Evolutionary conservation across 2,888 invertebrate species (phyloP).

Genomic region (Boloria euphrosyne): DNA sequence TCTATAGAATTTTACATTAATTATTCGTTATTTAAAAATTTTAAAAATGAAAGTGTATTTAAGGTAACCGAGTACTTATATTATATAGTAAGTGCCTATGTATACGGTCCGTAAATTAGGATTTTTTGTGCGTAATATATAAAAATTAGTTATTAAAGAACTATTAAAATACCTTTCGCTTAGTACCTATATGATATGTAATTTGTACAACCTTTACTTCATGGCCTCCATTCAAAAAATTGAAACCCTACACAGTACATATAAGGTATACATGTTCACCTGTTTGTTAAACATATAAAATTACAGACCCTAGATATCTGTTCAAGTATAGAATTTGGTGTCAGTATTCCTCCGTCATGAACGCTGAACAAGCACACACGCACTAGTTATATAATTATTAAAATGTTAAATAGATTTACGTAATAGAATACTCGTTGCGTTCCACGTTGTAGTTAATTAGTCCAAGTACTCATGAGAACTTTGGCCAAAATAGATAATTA

Average conservation of each 20-base stretch:
- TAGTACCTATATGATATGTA: too few species aligned
- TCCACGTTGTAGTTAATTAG: constrained; percentile 60
- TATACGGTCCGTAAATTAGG: too few species aligned
- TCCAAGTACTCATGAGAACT: constrained; percentile 46
- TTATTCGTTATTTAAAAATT: too few species aligned
- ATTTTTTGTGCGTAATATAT: neutral
- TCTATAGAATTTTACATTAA: too few species aligned
- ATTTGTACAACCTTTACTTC: neutral
- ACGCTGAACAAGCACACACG: constrained; percentile 36
- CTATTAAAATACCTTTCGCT: too few species aligned
- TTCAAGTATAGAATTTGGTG: constrained; percentile 25
- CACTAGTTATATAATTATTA: constrained; percentile 48
- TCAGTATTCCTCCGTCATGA: constrained; percentile 26
- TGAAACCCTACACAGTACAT: neutral
- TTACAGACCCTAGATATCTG: constrained; percentile 22
- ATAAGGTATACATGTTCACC: neutral
- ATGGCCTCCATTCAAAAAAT: constrained; percentile 1
- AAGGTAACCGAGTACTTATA: too few species aligned
- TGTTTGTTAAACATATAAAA: constrained; percentile 3
- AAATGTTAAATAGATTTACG: constrained; percentile 45
- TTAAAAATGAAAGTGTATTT: too few species aligned
- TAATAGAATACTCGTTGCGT: constrained; percentile 51
- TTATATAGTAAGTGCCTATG: too few species aligned
- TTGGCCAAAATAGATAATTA: constrained; percentile 27
- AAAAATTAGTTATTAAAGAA: too few species aligned